Conservation (phyloP, 2,797 vertebrate species). For the Bryconaethiops microstoma region DNA sequence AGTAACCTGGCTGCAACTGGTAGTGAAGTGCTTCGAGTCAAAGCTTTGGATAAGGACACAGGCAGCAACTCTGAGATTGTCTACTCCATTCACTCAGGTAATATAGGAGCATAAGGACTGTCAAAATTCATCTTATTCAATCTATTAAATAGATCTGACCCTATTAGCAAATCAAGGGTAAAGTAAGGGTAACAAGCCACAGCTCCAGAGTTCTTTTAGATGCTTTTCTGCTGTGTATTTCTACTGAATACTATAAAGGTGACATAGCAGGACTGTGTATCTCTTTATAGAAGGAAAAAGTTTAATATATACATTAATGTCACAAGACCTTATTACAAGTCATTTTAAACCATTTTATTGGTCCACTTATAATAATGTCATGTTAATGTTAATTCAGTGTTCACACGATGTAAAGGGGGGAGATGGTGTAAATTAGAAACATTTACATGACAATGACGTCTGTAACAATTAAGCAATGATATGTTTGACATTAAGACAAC, state of each 20-base stretch:
- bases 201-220: background rate
- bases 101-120: conserved; percentile 32
- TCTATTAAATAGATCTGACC: background rate
- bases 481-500: conserved; percentile 23
- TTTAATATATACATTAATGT: background rate
- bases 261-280: background rate
- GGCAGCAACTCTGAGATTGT: conserved; percentile 88
- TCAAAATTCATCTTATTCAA: background rate
- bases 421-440: too few species aligned
- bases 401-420: too few species aligned
- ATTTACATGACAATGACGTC: background rate
- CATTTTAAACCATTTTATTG: background rate
- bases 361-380: background rate
- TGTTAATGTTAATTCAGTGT: too few species aligned
- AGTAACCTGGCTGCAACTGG: conserved; percentile 76
- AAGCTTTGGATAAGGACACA: conserved; percentile 87
- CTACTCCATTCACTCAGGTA: conserved; percentile 91
- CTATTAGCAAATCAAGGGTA: too few species aligned
- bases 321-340: too few species aligned
- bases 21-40: conserved; percentile 85
- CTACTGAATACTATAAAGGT: background rate
- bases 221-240: background rate
- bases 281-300: too few species aligned
- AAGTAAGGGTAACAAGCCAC: background rate
- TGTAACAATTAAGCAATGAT: conserved; percentile 1